Evolutionary conservation across 2,888 invertebrate species (phyloP), one percentile per base, ranked within the genome.

Genomic region (Eremobia ochroleuca): DNA sequence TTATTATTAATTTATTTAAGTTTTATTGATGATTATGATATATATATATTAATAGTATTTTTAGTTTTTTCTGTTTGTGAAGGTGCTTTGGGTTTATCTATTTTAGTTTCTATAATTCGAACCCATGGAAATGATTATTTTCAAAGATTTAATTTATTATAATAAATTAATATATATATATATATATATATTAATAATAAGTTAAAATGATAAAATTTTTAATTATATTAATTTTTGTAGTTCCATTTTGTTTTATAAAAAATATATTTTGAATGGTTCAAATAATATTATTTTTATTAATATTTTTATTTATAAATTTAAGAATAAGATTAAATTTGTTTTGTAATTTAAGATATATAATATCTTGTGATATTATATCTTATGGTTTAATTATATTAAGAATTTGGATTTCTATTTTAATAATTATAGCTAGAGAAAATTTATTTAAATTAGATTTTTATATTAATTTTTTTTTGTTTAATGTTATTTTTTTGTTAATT

Each of bases 41-140:
- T 94, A 90, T 97, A 96, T 97, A 96, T 97, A 95, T 95, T 95
- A 89, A 96, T 97, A 92, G 92, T 97, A 92, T 97, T 97, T 97
- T 97, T 97, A 92, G 96, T 97, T 76, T 97, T 97, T 96, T 95
- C 96, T 80, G 97, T 98, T 71, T 97, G 97, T 97, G 98, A 98
- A 43, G 97, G 97, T 0, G 97, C 97, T 86, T 97, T 98, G 94
- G 97, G 97, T 0, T 89, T 98, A 90, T 97, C 97, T 13, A 96
- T 98, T 97, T 96, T 98, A 94, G 96, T 97, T 88, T 95, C 96
- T 65, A 94, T 97, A 94, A 96, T 97, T 96, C 97, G 97, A 21
- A 96, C 96, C 81, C 96, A 97, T 96, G 97, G 97, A 0, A 97
- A 97, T 96, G 97, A 97, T 97, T 97, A 97, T 97, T 97, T 97